A percentile compares a stretch with the other conserved stretches of the same genome.
Conservation (phyloP, 2,113 vertebrate species). For the Triplophysa rosa region DNA sequence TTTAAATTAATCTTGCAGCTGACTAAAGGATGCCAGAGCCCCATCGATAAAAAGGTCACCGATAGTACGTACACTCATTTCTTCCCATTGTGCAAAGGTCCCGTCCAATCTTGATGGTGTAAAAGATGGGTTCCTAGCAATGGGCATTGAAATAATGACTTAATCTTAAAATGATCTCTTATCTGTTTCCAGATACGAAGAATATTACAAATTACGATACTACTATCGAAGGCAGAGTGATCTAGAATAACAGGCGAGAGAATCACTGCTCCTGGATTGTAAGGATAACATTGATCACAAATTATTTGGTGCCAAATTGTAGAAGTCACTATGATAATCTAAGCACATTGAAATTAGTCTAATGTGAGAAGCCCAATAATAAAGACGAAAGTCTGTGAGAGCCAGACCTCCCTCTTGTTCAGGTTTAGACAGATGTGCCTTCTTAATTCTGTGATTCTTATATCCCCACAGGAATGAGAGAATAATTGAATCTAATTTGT, state of each 20-base stretch:
- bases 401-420: background rate
- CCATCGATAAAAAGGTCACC: background rate
- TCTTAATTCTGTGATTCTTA: background rate
- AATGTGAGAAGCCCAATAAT: background rate
- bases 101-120: background rate
- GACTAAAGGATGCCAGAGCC: background rate
- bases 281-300: background rate
- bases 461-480: background rate
- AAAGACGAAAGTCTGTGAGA: background rate
- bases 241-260: background rate
- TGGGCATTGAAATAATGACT: background rate
- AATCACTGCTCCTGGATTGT: background rate
- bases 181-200: background rate
- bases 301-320: background rate
- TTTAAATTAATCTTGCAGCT: background rate
- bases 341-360: background rate
- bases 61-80: background rate
- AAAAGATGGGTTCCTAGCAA: background rate
- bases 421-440: background rate
- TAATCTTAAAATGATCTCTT: background rate
- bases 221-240: background rate
- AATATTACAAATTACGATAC: background rate
- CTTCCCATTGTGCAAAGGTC: background rate
- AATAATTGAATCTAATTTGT: background rate
- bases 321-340: no score